Base-by-base conservation (phyloP, 1,140 invertebrate species). In the Euura saliciscinereae region DNA sequence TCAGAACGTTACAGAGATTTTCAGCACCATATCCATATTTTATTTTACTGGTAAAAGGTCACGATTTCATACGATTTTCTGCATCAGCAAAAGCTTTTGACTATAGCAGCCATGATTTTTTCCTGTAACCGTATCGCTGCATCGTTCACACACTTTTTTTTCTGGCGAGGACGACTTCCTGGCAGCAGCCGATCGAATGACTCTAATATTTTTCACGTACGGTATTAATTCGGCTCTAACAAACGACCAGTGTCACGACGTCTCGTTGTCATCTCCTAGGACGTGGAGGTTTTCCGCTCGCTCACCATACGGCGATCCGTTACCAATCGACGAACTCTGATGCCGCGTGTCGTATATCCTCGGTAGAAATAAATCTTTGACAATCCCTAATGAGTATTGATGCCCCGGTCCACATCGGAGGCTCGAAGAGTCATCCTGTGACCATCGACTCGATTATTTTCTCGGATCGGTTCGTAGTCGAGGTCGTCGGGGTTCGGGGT, bases 331-430 rank as follows among this genome's bases (percentile, higher is more conserved):
- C 75, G 68, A 28, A 28, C 28, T 28, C 28, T 28, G 28, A 28
- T 28, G 28, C 28, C 28, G 28, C 1, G 28, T 28, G 28, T 28
- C 28, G 28, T 28, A 28, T 28, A 28, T 28, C 42, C 11, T 71
- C 64, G 72, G 74, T 76, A 59, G 76, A 77, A 64, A 74, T 72
- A 76, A 75, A 80, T 79, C 77, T 80, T 77, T 78, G 76, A 76
- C 76, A 76, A 76, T 77, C 76, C 73, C 76, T 79, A 82, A 82
- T 78, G 76, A 79, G 80, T 78, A 77, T 76, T 74, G 75, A 79
- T 83, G 75, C 73, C 67, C 71, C 66, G 65, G 28, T 46, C 65
- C 51, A 67, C 70, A 4, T 51, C 46, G 10, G 8, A 8, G 51
- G 66, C 73, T 75, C 71, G 72, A 71, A 74, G 72, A 73, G 70